Evolutionary conservation across 2,113 vertebrate genomes (phyloP), one percentile per base, ranked within the genome.

Genomic region (Aspiorhynchus laticeps): DNA sequence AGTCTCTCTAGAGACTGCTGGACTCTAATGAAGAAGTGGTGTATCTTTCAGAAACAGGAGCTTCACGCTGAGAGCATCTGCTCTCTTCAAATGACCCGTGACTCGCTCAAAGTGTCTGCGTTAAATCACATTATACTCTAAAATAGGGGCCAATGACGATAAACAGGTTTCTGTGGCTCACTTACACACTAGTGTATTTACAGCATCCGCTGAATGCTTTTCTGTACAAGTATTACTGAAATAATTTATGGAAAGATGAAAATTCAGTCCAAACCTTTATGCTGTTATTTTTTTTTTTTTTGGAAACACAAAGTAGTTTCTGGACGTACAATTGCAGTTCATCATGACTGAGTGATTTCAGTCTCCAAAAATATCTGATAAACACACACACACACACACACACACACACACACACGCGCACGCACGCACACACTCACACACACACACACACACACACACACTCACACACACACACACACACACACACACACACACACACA

Each of bases 21-120:
- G 74, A 88, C 43, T 69, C 82, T 80, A 75, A 85, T 80, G 75
- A 80, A 26, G 48, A 73, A 41, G 9, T 61, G 56, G 46, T 5
- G 41, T 63, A 26, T 53, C 12, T 41, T 63, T 38, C 41, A n/a
- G 43, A 21, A 59, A 67, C 83, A 36, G 3, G 28, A 59, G 77
- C 51, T 59, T 56, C 31, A 36, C 0, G 4, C 69, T 79, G 77
- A 56, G 56, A 31, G 61, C 38, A 21, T 28, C 31, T 85, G 71
- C 41, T 78, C 7, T 15, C 19, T 79, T 79, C 69, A 38, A 38
- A 71, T 71, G 53, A 77, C 21, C 31, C 24, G 31, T 12, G 61
- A 48, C 21, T 69, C 41, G 5, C 26, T 63, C 26, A 11, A 31
- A 48, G n/a, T 3, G 26, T 31, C 8, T 77, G 14, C 2, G 15